Percentiles rank a stretch among this genome's conserved stretches.
These are phyloP conservation scores for Chloroclysta siterata DNA, from an alignment of 2,888 invertebrate genomes.

Conservation along the genomic window DNA sequence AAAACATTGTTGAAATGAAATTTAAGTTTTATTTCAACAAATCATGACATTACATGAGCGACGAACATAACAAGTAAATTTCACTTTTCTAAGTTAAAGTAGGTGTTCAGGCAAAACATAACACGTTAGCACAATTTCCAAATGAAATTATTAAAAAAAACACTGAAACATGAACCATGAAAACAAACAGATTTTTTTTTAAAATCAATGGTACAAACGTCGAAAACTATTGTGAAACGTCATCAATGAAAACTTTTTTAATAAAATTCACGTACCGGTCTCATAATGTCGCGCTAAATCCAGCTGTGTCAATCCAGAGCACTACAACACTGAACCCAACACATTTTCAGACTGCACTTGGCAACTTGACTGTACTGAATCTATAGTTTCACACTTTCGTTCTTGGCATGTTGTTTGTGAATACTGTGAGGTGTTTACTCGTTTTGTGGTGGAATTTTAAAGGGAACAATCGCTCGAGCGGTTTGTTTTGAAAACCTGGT, in stretches of 20 bases:
- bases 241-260: constrained; percentile 11
- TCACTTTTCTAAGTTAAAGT: no score
- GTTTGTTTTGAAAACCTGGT: constrained; percentile 78
- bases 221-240: background rate
- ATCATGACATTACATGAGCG: no score
- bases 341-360: constrained; percentile 63
- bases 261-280: constrained; percentile 29
- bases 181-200: no score
- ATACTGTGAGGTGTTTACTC: constrained; percentile 73
- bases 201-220: no score
- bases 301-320: constrained; percentile 54
- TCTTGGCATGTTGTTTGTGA: constrained; percentile 70
- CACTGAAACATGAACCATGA: background rate
- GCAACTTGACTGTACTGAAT: constrained; percentile 28
- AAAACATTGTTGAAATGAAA: no score
- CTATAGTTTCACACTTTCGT: constrained; percentile 51
- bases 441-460: constrained; percentile 78
- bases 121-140: no score
- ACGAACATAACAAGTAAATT: no score
- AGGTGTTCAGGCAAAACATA: no score
- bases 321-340: constrained; percentile 64
- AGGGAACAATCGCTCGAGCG: constrained; percentile 74
- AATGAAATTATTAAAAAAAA: background rate
- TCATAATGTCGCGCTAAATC: constrained; percentile 45
- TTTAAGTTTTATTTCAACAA: no score